Evolutionary conservation across 2,888 invertebrate genomes (phyloP), one percentile per base, ranked within the genome.

Genomic region (Rambutsinella grinnellia): DNA sequence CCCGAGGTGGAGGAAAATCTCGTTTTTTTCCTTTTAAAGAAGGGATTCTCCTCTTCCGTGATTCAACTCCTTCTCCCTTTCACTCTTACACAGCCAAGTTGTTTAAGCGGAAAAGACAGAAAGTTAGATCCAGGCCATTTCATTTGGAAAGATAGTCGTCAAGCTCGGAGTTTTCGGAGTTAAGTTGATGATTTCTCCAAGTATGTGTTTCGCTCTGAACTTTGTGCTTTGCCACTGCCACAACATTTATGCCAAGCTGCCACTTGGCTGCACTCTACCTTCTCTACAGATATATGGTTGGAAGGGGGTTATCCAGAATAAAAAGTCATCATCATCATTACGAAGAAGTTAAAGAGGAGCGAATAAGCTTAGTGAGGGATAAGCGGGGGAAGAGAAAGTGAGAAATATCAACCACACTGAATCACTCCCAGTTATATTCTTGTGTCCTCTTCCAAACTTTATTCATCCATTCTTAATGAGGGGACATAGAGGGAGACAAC

Each of bases 111-210:
- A 70, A 70, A 70, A 54, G 70, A 56, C 70, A 70, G 26, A 70
- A 70, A 70, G 70, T 70, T 70, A 70, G 62, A 70, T 70, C 62
- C 70, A 70, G 36, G 61, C 70, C 70, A 70, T 70, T 70, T 70
- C 70, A 62, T 70, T 70, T 70, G 70, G 70, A 70, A 70, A 70
- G 70, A 70, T 70, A 70, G 69, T 65, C 54, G 65, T 65, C 51
- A 28, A 47, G 23, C 47, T 23, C n/a, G n/a, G n/a, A n/a, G n/a
- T 17, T 49, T 17, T 49, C n/a, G 49, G 49, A n/a, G 6, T 10
- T 44, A 49, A 49, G 49, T n/a, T 17, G 5, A 5, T 49, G 49
- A 17, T 49, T 54, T 57, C 27, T 57, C 27, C n/a, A n/a, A n/a
- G n/a, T n/a, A n/a, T n/a, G n/a, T n/a, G n/a, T n/a, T n/a, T n/a